A percentile compares a stretch with the other conserved stretches of the same genome.
These are phyloP conservation scores for Valencia hispanica DNA, from an alignment of 2,797 vertebrate genomes.

Conservation along the genomic window DNA sequence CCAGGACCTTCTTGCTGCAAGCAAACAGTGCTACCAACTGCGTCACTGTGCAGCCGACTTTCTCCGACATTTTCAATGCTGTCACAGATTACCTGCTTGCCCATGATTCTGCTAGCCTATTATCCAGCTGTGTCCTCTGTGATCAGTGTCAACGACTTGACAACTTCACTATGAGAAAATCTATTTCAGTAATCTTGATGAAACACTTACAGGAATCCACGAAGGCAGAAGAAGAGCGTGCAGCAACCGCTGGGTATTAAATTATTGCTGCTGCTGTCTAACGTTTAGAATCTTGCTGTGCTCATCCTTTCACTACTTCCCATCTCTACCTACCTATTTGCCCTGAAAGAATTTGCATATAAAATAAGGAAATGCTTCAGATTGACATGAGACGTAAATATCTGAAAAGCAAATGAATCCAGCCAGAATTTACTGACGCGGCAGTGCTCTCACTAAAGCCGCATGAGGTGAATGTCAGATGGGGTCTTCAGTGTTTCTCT, in stretches of 20 bases:
- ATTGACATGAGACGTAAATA: slow-evolving; percentile 23
- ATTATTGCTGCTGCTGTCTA: neutral
- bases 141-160: neutral
- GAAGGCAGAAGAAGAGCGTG: neutral
- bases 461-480: slow-evolving; percentile 54
- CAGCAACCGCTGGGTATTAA: neutral
- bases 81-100: neutral
- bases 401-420: slow-evolving; percentile 49
- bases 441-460: slow-evolving; percentile 38
- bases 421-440: slow-evolving; percentile 50
- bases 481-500: slow-evolving; percentile 42
- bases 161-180: neutral
- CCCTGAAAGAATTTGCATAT: slow-evolving; percentile 34
- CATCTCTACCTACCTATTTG: slow-evolving; percentile 17
- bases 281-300: neutral
- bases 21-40: too few relatives aligned
- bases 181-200: neutral
- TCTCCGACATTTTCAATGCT: neutral
- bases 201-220: neutral
- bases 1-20: too few relatives aligned
- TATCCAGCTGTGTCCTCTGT: neutral
- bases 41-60: too few relatives aligned
- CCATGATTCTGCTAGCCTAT: neutral
- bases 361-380: slow-evolving; percentile 22
- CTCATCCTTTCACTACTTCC: neutral